phyloP scores from a whole-genome alignment of 2,113 vertebrate genomes.

The Glaucidium brasilianum region DNA sequence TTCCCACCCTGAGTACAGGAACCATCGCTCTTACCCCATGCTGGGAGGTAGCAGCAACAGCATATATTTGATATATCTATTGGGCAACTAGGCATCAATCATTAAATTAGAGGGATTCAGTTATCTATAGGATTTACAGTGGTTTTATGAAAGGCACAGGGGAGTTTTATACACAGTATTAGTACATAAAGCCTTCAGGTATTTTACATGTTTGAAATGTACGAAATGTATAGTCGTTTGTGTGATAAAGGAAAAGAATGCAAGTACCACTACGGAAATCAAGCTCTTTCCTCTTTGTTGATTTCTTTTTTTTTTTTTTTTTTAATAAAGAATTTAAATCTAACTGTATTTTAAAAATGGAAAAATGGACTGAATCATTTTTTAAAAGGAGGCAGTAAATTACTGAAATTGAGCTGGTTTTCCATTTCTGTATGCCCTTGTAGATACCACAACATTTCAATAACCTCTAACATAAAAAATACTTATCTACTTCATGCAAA shows the following conservation, averaged over 20 bases:
- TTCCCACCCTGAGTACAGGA: background rate
- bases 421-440: background rate
- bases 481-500: background rate
- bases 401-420: background rate
- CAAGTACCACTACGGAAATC: background rate
- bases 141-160: background rate
- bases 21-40: accelerated
- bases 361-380: background rate
- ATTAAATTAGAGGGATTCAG: background rate
- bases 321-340: background rate
- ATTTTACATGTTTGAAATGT: background rate
- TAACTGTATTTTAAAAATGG: background rate
- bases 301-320: background rate
- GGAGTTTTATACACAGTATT: background rate
- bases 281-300: background rate
- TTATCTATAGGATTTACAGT: background rate
- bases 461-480: background rate
- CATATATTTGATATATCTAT: accelerated
- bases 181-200: background rate
- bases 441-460: background rate
- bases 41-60: background rate
- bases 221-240: background rate
- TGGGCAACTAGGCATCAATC: background rate
- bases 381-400: background rate
- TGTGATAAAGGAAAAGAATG: background rate